These are phyloP conservation scores for Rhabditoides inermis DNA, from an alignment of 2,888 invertebrate genomes.

Conservation along the genomic window DNA sequence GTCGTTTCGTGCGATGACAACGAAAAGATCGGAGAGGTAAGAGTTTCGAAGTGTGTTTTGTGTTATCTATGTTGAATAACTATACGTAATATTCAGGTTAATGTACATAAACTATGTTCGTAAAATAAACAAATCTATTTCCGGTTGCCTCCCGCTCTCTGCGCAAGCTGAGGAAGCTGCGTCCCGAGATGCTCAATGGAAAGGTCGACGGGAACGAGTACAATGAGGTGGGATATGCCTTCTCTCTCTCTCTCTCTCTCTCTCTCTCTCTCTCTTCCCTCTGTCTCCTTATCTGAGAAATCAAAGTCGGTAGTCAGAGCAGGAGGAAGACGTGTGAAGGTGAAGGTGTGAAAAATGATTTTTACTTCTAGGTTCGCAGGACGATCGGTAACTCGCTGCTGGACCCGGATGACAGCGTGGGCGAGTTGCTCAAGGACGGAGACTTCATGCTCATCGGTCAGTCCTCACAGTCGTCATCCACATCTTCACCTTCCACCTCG, in stretches of 20 bases:
- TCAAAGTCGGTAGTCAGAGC: no score
- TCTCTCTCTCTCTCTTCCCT: no score
- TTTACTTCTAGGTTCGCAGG: conserved; percentile 56
- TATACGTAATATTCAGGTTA: conserved; percentile 14
- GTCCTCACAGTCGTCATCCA: no score
- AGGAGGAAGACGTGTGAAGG: no score
- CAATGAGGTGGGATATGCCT: conserved; percentile 7
- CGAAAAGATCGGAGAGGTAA: conserved; percentile 24
- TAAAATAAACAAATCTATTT: no score
- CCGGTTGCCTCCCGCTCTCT: conserved; percentile 21
- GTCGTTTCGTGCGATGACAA: conserved; percentile 26
- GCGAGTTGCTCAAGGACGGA: conserved; percentile 61
- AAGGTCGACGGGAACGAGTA: conserved; percentile 1
- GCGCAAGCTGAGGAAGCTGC: conserved; percentile 24
- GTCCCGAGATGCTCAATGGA: conserved; percentile 12
- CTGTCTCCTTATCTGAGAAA: no score
- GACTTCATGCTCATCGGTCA: conserved; percentile 62
- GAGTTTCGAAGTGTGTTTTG: no score
- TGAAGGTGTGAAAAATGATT: not conserved
- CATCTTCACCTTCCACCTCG: no score
- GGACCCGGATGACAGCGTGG: conserved; percentile 59
- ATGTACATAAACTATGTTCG: no score
- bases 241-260: no score
- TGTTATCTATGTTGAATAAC: no score
- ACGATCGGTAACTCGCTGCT: conserved; percentile 61